These are phyloP conservation scores for Serrognathus titanus DNA, from an alignment of 2,888 invertebrate species.

Conservation along the genomic window DNA sequence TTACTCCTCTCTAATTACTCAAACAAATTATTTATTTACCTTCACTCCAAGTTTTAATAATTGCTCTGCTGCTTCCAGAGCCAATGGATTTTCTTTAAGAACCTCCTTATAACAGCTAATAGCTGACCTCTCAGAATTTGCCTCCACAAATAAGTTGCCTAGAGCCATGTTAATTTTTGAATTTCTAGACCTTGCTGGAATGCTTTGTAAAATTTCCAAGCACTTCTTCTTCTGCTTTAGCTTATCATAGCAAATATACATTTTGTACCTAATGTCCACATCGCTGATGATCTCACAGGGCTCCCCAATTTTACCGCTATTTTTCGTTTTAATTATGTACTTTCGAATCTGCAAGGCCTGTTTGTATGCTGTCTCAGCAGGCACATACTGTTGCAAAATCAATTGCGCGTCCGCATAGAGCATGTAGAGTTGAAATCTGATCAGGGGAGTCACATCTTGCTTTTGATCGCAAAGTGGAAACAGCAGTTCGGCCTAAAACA, in stretches of 20 bases:
- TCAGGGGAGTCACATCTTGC: conserved; percentile 57
- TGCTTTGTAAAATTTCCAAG: conserved; percentile 53
- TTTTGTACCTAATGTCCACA: conserved; percentile 68
- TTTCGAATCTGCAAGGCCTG: conserved; percentile 64
- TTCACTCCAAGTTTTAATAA: conserved; percentile 64
- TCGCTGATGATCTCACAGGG: conserved; percentile 55
- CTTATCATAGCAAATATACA: conserved; percentile 66
- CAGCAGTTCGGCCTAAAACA: conserved; percentile 62
- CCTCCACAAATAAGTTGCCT: conserved; percentile 67
- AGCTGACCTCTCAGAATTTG: conserved; percentile 68
- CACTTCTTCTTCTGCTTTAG: conserved; percentile 64
- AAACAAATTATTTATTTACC: conserved; percentile 24
- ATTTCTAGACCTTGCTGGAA: conserved; percentile 64
- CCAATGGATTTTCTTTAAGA: conserved; percentile 65
- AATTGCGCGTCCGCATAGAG: conserved; percentile 70
- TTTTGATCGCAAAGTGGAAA: conserved; percentile 64
- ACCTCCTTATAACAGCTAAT: conserved; percentile 77
- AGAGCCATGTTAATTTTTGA: conserved; percentile 74
- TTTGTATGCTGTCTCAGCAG: conserved; percentile 65
- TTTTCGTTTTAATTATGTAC: conserved; percentile 56
- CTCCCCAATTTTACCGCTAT: conserved; percentile 47
- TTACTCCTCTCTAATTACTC: background rate
- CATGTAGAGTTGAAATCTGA: conserved; percentile 66
- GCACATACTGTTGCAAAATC: conserved; percentile 61
- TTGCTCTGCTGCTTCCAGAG: conserved; percentile 71